Base-by-base conservation (phyloP, 1,140 invertebrate species). In the Oppia nitens region DNA sequence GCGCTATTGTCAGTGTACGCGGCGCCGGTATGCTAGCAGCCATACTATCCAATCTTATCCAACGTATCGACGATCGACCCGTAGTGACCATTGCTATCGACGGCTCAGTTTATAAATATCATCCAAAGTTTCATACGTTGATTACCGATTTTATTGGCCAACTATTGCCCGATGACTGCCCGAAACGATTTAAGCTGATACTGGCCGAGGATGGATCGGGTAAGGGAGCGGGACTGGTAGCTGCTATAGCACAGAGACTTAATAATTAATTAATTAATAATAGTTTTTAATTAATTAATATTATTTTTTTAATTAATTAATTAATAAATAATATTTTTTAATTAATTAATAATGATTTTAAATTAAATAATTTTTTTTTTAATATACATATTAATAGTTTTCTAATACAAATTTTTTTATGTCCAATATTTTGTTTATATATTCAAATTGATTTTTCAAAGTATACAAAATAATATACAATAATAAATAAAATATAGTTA, bases 21-120 rank as follows among this genome's bases (percentile, higher is more conserved):
- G 85, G 85, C n/a, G 85, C 87, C 48, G 79, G 83, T 64, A 74
- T 92, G 12, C 79, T 85, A 59, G 82, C 85, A 11, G 77, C 61
- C 85, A 83, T 84, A 69, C 75, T 86, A 48, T 78, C 84, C 45
- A 75, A 76, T 26, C 66, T 90, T 20, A 66, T 91, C 54, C 79
- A 83, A 63, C 73, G 81, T 64, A 85, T 90, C 75, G 71, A 80
- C 57, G 32, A 40, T 40, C 76, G 79, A 61, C 69, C 71, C 21
- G 71, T 78, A 53, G 77, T 80, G 14, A 82, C 81, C 0, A 80
- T 92, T 59, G 88, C 84, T 4, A 81, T 92, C 47, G 88, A 92
- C 72, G 88, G 88, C 4, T 90, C 87, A 21, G 76, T 92, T 6
- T 92, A 81, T 71, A 81, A 87, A 68, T 80, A 82, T 65, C 88